These are phyloP conservation scores for Paguma larvata DNA, from an alignment of 2,797 vertebrate species.

Conservation along the genomic window DNA sequence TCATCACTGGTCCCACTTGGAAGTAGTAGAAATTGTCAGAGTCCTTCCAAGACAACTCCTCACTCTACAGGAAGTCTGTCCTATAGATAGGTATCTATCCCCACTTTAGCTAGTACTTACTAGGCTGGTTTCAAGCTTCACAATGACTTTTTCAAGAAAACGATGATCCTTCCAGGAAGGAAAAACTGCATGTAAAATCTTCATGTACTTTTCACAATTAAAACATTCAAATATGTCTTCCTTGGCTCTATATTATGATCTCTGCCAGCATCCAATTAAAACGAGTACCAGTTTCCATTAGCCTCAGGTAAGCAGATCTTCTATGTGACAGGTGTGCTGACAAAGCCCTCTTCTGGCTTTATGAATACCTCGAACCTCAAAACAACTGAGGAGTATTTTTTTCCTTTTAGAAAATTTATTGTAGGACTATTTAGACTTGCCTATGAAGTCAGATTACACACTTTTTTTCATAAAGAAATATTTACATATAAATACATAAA, in stretches of 20 bases:
- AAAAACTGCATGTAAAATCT: neutral
- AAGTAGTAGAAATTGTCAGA: neutral
- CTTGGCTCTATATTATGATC: neutral
- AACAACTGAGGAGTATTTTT: neutral
- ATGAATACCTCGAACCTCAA: conserved; percentile 26
- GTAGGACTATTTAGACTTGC: neutral
- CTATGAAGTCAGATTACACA: neutral
- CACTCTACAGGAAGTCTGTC: neutral
- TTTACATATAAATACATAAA: neutral
- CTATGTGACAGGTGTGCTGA: neutral
- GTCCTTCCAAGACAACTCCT: neutral
- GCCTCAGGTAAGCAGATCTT: neutral
- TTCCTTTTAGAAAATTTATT: conserved; percentile 31
- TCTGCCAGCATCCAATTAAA: conserved; percentile 19
- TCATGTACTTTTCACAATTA: neutral
- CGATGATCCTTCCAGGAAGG: neutral
- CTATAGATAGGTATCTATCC: neutral
- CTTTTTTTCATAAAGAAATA: neutral
- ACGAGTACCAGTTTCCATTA: neutral
- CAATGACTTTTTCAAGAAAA: neutral
- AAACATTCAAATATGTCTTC: neutral
- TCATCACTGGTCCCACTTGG: neutral
- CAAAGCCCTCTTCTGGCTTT: conserved; percentile 29
- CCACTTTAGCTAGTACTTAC: neutral
- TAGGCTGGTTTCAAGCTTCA: neutral